A percentile compares a stretch with the other conserved stretches of the same genome.
These are phyloP conservation scores for Delphinapterus leucas DNA, from an alignment of 2,113 vertebrate species.

Conservation along the genomic window DNA sequence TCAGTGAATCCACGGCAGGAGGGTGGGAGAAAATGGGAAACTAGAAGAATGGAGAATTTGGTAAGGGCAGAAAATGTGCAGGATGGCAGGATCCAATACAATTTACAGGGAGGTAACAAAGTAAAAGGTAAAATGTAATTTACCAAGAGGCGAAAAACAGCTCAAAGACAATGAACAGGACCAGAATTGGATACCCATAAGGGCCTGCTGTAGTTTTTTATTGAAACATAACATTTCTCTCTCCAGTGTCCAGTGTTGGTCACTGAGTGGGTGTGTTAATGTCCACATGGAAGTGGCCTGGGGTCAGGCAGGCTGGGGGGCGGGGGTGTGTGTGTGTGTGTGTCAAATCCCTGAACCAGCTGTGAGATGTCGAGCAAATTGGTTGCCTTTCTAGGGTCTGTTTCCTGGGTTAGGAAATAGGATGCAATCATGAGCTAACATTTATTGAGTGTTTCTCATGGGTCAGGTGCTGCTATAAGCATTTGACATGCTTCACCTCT, in stretches of 20 bases:
- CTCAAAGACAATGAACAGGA: background rate
- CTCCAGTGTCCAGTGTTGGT: background rate
- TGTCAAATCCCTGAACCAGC: background rate
- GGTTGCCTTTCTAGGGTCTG: background rate
- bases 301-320: background rate
- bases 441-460: background rate
- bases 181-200: background rate
- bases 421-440: background rate
- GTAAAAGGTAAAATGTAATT: background rate
- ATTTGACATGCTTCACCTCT: background rate
- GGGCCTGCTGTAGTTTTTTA: background rate
- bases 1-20: background rate
- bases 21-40: background rate
- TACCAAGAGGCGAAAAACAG: background rate
- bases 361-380: background rate
- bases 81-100: background rate
- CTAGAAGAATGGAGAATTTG: background rate
- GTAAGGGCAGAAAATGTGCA: background rate
- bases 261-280: background rate
- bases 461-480: background rate
- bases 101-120: background rate
- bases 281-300: background rate
- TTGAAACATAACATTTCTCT: background rate
- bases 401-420: background rate
- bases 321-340: rapidly evolving